Conservation (phyloP, 1,140 invertebrate species). For the Drosophila micromelanica region DNA sequence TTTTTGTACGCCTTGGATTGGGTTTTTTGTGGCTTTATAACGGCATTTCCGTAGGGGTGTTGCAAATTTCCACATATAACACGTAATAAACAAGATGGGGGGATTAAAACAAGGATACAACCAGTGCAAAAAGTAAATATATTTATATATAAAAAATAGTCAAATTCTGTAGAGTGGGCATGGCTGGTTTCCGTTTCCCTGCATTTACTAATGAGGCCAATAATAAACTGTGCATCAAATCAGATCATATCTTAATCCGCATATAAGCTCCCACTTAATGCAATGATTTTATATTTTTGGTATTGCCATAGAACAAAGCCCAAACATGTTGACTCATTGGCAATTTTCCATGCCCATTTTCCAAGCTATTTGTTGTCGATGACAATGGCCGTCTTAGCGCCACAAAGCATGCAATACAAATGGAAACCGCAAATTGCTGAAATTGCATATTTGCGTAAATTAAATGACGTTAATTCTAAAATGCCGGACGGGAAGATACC, state of each 20-base stretch:
- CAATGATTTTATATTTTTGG: conserved; percentile 38
- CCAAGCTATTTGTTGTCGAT: not conserved
- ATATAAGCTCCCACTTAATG: conserved; percentile 13
- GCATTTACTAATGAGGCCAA: conserved; percentile 53
- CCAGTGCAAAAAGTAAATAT: not conserved
- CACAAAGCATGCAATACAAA: conserved; percentile 54
- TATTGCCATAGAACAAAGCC: conserved; percentile 37
- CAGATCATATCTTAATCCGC: conserved; percentile 11
- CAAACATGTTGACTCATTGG: conserved; percentile 16
- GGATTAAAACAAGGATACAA: not conserved
- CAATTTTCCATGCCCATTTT: conserved; percentile 10
- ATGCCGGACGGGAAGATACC: not conserved
- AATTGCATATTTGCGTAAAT: conserved; percentile 18
- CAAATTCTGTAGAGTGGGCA: not conserved
- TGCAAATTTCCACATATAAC: conserved; percentile 35
- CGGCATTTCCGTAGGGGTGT: conserved; percentile 49
- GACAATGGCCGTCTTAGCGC: conserved; percentile 27
- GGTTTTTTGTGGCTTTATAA: conserved; percentile 47
- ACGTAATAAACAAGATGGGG: no score
- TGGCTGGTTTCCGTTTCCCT: not conserved
- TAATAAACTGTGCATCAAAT: conserved; percentile 31
- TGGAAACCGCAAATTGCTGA: conserved; percentile 32
- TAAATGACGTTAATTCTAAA: not conserved
- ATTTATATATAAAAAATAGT: not conserved
- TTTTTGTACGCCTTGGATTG: conserved; percentile 16